phyloP scores from a whole-genome alignment of 2,113 vertebrate genomes.

The Xiphias gladius region DNA sequence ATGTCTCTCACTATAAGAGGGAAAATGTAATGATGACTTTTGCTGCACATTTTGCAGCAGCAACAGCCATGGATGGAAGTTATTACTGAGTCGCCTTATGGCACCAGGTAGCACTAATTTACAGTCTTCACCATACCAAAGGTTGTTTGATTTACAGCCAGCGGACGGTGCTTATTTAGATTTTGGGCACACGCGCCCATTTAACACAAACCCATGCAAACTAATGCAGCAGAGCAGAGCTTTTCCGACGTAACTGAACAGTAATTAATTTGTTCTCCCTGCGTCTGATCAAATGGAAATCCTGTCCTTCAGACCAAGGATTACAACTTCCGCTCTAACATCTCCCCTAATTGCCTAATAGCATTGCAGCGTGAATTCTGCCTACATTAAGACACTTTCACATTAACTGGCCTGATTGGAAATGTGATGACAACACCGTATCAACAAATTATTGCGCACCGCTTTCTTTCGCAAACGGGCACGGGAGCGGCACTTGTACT shows the following conservation, averaged over 20 bases:
- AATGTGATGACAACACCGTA: slow-evolving; percentile 97
- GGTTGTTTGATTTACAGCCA: not conserved
- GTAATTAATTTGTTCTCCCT: slow-evolving; percentile 94
- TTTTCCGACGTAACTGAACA: slow-evolving; percentile 89
- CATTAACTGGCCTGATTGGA: slow-evolving; percentile 96
- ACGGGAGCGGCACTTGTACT: slow-evolving; percentile 94
- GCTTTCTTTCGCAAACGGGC: slow-evolving; percentile 92
- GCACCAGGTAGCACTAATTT: not conserved
- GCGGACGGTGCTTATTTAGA: slow-evolving; percentile 11
- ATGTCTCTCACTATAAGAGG: not conserved
- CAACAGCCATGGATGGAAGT: not conserved
- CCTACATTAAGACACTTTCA: slow-evolving; percentile 96
- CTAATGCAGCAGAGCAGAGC: slow-evolving; percentile 38
- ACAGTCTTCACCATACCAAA: not conserved
- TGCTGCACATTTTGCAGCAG: not conserved
- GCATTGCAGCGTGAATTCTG: slow-evolving; percentile 96
- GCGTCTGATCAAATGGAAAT: slow-evolving; percentile 92
- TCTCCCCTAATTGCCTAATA: slow-evolving; percentile 98
- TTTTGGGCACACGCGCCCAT: slow-evolving; percentile 55
- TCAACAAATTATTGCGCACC: slow-evolving; percentile 96
- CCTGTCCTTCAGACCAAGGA: slow-evolving; percentile 88
- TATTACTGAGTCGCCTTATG: not conserved
- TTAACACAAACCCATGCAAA: slow-evolving; percentile 64
- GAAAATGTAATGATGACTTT: not conserved
- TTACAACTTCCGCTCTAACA: slow-evolving; percentile 95